phyloP scores from a whole-genome alignment of 2,888 invertebrate genomes.

The Megaustenia siamemsis region DNA sequence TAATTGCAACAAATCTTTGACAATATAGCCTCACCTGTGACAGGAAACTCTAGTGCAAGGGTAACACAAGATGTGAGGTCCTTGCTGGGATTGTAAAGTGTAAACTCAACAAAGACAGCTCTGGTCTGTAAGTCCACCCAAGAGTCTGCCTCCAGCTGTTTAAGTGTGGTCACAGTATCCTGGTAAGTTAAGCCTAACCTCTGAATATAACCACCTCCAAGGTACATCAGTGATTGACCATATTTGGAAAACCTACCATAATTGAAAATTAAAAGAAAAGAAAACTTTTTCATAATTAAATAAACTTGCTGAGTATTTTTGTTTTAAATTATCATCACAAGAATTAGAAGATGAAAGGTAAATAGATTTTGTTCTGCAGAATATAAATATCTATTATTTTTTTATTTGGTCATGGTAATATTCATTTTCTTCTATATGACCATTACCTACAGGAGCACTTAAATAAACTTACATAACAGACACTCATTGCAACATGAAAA shows the following conservation, averaged over 20 bases:
- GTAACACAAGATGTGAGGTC: slow-evolving; percentile 84
- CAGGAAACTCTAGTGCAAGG: slow-evolving; percentile 71
- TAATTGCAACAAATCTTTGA: too few species aligned
- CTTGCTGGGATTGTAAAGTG: slow-evolving; percentile 85
- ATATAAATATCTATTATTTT: too few species aligned
- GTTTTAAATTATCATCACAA: too few species aligned
- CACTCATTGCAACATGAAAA: too few species aligned
- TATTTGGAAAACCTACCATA: slow-evolving; percentile 55
- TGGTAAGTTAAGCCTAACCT: slow-evolving; percentile 64
- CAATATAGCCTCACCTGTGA: slow-evolving; percentile 64
- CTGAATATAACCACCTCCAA: slow-evolving; percentile 73
- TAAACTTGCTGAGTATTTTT: not conserved
- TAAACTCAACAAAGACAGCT: slow-evolving; percentile 86
- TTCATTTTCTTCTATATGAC: too few species aligned
- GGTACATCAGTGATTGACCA: slow-evolving; percentile 65
- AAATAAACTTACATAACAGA: too few species aligned
- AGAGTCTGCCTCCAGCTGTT: slow-evolving; percentile 62
- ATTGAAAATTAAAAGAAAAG: not conserved
- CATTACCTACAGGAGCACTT: too few species aligned
- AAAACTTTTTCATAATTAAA: not conserved
- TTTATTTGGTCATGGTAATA: too few species aligned
- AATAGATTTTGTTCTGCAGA: too few species aligned
- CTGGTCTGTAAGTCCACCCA: slow-evolving; percentile 68
- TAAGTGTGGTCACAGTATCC: slow-evolving; percentile 64
- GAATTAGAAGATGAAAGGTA: too few species aligned